phyloP scores from a whole-genome alignment of 2,113 vertebrate genomes.

The Semnornis frantzii region DNA sequence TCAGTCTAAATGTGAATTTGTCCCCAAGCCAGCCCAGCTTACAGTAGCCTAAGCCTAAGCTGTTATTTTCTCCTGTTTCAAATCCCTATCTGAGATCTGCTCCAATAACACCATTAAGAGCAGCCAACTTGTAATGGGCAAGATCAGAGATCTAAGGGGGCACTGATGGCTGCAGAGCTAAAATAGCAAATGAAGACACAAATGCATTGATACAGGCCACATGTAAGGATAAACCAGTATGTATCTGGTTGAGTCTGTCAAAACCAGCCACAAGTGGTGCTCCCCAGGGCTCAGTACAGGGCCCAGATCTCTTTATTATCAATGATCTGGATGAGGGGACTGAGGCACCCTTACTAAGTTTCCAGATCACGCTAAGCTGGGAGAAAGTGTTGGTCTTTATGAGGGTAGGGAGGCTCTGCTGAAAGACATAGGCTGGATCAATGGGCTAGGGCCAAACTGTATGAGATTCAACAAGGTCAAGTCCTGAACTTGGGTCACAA shows the following conservation, averaged over 20 bases:
- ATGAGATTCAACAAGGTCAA: no score
- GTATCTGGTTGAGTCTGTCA: not conserved
- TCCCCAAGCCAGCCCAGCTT: not conserved
- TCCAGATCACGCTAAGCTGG: no score
- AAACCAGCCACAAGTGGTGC: no score
- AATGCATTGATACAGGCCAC: not conserved
- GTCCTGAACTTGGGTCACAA: no score
- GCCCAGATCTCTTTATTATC: no score
- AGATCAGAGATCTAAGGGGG: not conserved
- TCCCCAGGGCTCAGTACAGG: no score
- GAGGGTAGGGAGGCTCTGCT: no score
- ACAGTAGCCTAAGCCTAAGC: slow-evolving; percentile 17
- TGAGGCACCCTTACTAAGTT: no score
- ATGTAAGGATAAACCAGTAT: not conserved
- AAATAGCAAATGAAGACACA: not conserved
- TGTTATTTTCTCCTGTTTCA: slow-evolving; percentile 38
- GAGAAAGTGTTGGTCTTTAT: no score
- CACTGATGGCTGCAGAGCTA: not conserved
- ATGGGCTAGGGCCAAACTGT: no score
- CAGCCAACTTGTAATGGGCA: not conserved
- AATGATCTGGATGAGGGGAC: no score
- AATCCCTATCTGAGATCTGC: not conserved
- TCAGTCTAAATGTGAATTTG: slow-evolving; percentile 52
- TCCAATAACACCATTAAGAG: not conserved
- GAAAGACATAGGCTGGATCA: no score